Conservation (phyloP, 2,113 vertebrate species). For the Murina feae region DNA sequence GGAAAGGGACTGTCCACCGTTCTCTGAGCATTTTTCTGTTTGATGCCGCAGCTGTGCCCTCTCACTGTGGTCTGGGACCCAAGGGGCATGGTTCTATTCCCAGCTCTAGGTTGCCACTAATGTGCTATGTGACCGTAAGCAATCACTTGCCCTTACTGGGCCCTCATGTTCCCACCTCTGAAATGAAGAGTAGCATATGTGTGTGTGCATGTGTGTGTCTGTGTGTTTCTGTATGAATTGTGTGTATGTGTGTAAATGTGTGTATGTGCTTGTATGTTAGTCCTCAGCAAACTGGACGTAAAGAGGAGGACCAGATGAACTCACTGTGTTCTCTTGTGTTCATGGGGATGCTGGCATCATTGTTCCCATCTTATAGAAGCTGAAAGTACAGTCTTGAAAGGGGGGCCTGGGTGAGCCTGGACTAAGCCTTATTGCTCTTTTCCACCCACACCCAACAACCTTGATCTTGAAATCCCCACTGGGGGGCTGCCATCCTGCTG, state of each 20-base stretch:
- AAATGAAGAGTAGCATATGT: background rate
- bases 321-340: fast-evolving
- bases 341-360: fast-evolving
- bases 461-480: background rate
- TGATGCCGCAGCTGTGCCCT: background rate
- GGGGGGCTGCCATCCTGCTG: background rate
- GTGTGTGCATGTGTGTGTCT: fast-evolving
- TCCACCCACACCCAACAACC: background rate
- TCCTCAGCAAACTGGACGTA: background rate
- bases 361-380: background rate
- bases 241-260: background rate
- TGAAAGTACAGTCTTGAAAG: background rate
- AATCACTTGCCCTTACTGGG: background rate
- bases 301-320: background rate
- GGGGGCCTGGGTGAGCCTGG: background rate
- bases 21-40: background rate
- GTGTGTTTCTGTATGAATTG: background rate
- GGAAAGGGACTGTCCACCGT: background rate
- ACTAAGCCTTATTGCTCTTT: background rate
- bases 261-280: background rate
- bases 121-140: background rate
- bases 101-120: background rate
- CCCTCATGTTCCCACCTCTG: background rate
- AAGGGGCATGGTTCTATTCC: background rate
- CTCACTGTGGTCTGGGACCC: background rate